Base-by-base conservation (phyloP, 2,113 vertebrate species). In the Platycercus adscitus region DNA sequence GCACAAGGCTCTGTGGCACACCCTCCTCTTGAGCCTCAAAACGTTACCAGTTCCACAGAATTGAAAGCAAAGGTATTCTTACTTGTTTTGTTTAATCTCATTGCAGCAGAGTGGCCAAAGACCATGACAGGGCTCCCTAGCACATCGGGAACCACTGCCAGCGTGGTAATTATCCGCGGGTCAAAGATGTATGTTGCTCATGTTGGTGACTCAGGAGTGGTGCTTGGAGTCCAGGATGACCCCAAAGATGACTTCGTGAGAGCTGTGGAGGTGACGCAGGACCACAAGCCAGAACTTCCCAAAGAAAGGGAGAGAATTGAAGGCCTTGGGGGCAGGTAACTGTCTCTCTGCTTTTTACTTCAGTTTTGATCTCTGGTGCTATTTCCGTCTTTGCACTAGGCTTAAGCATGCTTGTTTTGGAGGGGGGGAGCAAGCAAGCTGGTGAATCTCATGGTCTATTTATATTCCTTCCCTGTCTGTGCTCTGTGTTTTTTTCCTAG, bases 241-340 rank as follows among this genome's bases (percentile, higher is more conserved):
- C 98, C 99, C 37, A 98, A 98, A 41, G 99, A 99, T 1, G 98
- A 99, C 88, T 98, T 97, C 17, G 95, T 99, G 72, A 98, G 98
- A 96, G 99, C 99, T 5, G 98, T 99, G 91, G 99, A 99, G 97
- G 98, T 99, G 82, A 99, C 99, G 5, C 99, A 99, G 94, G 99
- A 99, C 89, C 99, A 99, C 94, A 99, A 99, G 75, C 99, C 99
- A 1, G 99, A 99, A 76, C 99, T 99, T 23, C 99, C 99, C 13
- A 99, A 99, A 95, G 99, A 99, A 95, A 99, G 98, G 94, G 98
- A 99, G 93, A 98, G 99, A 88, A 99, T 99, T 14, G 99, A 99
- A 98, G 98, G 99, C 46, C 99, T 99, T 31, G 99, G 99, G 65
- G 99, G 99, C 95, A 99, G 99, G 99, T 99, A 97, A 79, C 6